Evolutionary conservation across 2,113 vertebrate species (phyloP).

Genomic region (Silurus asotus): DNA sequence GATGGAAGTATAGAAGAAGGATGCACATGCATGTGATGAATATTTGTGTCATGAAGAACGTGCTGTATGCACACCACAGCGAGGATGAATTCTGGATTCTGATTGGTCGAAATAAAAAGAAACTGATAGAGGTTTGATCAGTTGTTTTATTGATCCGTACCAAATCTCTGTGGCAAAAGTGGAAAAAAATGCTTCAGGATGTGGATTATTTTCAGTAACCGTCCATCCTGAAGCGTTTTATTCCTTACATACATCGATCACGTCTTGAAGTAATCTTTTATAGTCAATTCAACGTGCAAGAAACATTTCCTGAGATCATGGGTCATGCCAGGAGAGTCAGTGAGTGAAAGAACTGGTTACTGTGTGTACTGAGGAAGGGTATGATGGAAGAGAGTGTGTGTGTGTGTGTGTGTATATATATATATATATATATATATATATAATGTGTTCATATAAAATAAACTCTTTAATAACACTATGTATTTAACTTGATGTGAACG

Average conservation of each 20-base stretch:
- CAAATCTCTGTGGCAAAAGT: not conserved
- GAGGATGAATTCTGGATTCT: not conserved
- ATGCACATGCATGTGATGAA: not conserved
- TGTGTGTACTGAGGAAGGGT: not conserved
- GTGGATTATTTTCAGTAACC: not conserved
- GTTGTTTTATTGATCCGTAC: too few species aligned
- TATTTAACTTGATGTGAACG: too few species aligned
- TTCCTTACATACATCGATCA: not conserved
- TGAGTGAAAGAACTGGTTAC: not conserved
- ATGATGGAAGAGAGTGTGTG: not conserved
- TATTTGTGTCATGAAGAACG: too few species aligned
- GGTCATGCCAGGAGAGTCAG: not conserved
- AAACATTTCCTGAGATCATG: not conserved
- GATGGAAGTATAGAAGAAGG: not conserved
- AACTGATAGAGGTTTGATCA: not conserved
- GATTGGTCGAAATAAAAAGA: not conserved
- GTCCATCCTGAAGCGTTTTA: not conserved
- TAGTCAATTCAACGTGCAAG: not conserved
- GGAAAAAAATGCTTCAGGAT: not conserved
- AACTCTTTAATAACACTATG: too few species aligned
- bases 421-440: too few species aligned
- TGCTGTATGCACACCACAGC: not conserved
- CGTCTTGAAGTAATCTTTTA: too few species aligned
- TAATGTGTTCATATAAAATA: too few species aligned
- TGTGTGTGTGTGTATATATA: too few species aligned